Evolutionary conservation across 2,113 vertebrate genomes (phyloP).

Genomic region (Zosterops borbonicus): DNA sequence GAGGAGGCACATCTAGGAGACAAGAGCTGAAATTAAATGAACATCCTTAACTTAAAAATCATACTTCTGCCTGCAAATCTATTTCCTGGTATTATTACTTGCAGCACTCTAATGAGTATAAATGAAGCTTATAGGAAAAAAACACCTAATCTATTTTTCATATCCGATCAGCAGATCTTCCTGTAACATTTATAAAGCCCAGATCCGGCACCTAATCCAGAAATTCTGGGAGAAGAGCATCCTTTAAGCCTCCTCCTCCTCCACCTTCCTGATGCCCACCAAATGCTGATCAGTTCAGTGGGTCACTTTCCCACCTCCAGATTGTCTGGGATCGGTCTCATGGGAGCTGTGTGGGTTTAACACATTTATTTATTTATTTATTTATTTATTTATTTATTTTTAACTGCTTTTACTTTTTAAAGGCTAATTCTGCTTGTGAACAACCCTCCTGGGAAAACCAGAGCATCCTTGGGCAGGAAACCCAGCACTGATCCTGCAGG

Average conservation of each 20-base stretch:
- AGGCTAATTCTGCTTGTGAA: conserved; percentile 22
- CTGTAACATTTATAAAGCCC: neutral
- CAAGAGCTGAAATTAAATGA: conserved; percentile 68
- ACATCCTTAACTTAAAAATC: conserved; percentile 63
- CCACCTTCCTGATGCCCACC: neutral
- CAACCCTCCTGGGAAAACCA: neutral
- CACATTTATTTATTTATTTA: no score
- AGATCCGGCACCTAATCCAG: neutral
- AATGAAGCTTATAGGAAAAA: conserved; percentile 51
- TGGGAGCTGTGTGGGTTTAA: conserved; percentile 47
- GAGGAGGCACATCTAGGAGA: conserved; percentile 48
- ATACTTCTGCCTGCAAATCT: conserved; percentile 55
- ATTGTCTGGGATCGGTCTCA: conserved; percentile 65
- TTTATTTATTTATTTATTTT: no score
- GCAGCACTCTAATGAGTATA: conserved; percentile 50
- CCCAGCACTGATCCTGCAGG: fast-evolving
- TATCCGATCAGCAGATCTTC: neutral
- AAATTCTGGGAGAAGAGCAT: neutral
- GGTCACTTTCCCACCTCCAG: neutral
- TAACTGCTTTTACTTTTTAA: conserved; percentile 74
- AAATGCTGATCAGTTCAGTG: neutral
- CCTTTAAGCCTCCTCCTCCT: neutral
- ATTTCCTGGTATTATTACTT: conserved; percentile 50
- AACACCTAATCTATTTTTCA: conserved; percentile 34
- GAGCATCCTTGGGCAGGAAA: neutral